phyloP scores from a whole-genome alignment of 2,888 invertebrate genomes.

The Villa cingulata region DNA sequence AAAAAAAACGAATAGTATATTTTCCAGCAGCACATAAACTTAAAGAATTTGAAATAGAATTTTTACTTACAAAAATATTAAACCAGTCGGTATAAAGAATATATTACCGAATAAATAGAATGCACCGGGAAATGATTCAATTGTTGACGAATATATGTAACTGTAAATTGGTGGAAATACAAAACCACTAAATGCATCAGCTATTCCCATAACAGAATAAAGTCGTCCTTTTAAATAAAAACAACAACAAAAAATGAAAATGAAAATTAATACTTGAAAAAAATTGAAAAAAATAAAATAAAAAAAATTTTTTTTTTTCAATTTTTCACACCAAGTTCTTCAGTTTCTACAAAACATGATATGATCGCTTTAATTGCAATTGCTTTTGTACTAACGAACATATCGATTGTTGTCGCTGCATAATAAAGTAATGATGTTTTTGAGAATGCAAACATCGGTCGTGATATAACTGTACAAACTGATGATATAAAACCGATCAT shows the following conservation, averaged over 20 bases:
- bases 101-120: constrained; percentile 32
- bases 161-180: constrained; percentile 33
- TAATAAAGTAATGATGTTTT: constrained; percentile 26
- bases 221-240: constrained; percentile 12
- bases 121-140: constrained; percentile 32
- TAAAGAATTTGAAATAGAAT: too few species aligned
- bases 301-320: background rate
- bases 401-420: constrained; percentile 27
- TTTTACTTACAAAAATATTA: constrained; percentile 27
- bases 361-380: constrained; percentile 34
- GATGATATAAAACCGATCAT: constrained; percentile 31
- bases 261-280: background rate
- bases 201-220: constrained; percentile 30
- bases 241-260: background rate
- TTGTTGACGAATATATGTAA: constrained; percentile 25
- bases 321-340: constrained; percentile 26
- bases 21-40: too few species aligned
- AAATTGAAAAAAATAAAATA: background rate
- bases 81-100: constrained; percentile 29
- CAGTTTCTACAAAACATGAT: constrained; percentile 29
- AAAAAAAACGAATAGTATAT: too few species aligned
- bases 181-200: constrained; percentile 31
- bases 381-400: constrained; percentile 30
- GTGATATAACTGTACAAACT: constrained; percentile 26
- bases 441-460: constrained; percentile 28